phyloP scores from a whole-genome alignment of 2,888 invertebrate species.

The Philaethria dido region DNA sequence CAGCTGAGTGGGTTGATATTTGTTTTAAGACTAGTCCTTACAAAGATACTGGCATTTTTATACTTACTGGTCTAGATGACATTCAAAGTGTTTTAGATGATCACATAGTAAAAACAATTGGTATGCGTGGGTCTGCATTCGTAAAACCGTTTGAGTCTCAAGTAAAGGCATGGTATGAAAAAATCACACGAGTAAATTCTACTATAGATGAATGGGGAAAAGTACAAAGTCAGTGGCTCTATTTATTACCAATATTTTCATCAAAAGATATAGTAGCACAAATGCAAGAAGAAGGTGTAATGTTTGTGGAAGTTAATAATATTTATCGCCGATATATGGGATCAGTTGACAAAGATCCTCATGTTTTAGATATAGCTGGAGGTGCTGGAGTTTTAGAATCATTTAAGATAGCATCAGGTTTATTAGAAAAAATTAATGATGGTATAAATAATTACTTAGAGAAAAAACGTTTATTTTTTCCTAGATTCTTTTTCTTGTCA shows the following conservation, averaged over 20 bases:
- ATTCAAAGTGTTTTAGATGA: constrained; percentile 91
- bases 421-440: constrained; percentile 91
- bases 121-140: constrained; percentile 93
- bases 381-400: constrained; percentile 87
- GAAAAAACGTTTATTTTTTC: constrained; percentile 92
- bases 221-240: constrained; percentile 94
- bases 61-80: constrained; percentile 90
- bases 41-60: constrained; percentile 89
- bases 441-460: constrained; percentile 93
- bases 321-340: constrained; percentile 87
- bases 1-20: constrained; percentile 91
- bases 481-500: constrained; percentile 95
- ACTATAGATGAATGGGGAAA: constrained; percentile 94
- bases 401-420: constrained; percentile 86
- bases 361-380: constrained; percentile 87
- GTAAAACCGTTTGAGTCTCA: constrained; percentile 91
- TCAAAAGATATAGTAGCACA: constrained; percentile 93
- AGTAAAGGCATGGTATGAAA: constrained; percentile 90
- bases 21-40: constrained; percentile 87
- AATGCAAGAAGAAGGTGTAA: constrained; percentile 92
- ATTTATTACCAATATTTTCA: constrained; percentile 93
- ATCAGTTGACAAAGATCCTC: constrained; percentile 84
- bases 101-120: constrained; percentile 92
- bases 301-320: constrained; percentile 89
- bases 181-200: constrained; percentile 86